Percentiles rank a stretch among this genome's conserved stretches.
Conservation (phyloP, 2,113 vertebrate species). For the Odontesthes bonariensis region DNA sequence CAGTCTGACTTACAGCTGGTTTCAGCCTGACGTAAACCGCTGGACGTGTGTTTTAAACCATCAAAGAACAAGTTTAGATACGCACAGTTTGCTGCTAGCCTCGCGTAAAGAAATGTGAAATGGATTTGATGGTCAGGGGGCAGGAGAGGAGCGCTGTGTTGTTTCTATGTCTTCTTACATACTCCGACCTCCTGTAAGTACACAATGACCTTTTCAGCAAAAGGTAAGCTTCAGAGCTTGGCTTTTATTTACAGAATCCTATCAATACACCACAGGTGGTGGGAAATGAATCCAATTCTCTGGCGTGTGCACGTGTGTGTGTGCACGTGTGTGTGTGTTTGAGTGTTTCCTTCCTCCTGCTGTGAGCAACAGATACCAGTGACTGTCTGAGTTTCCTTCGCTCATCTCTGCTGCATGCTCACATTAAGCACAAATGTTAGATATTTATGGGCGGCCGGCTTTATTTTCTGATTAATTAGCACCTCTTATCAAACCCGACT, state of each 20-base stretch:
- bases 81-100: not conserved
- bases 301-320: not conserved
- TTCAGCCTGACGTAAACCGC: constrained; percentile 12
- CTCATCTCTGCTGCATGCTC: constrained; percentile 14
- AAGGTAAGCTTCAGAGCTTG: constrained; percentile 43
- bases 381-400: constrained; percentile 1
- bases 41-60: constrained; percentile 12
- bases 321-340: not conserved
- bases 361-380: constrained; percentile 29
- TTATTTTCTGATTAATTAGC: not conserved
- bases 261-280: constrained; percentile 46
- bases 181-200: constrained; percentile 20
- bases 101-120: constrained; percentile 15
- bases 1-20: constrained; percentile 14
- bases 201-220: constrained; percentile 40
- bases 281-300: constrained; percentile 21
- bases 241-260: constrained; percentile 37
- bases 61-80: constrained; percentile 1
- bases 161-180: not conserved
- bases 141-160: not conserved
- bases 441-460: not conserved
- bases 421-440: not conserved
- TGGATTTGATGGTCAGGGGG: constrained; percentile 27
- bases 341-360: constrained; percentile 12
- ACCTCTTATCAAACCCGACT: not conserved